A percentile compares a stretch with the other conserved stretches of the same genome.
These are phyloP conservation scores for Poecile atricapillus DNA, from an alignment of 2,113 vertebrate genomes.

Conservation along the genomic window DNA sequence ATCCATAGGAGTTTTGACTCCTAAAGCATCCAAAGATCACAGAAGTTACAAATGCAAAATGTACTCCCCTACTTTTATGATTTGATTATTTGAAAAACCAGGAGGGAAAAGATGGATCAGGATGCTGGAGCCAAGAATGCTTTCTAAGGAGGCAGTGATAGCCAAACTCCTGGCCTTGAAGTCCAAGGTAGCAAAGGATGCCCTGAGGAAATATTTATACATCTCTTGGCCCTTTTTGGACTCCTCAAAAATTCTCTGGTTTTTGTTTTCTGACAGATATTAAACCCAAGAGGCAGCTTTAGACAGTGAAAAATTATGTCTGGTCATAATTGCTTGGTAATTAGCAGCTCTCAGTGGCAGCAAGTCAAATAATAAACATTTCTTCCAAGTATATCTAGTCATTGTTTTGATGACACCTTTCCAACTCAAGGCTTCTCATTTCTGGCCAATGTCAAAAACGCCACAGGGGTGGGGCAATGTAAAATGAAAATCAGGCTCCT, in stretches of 20 bases:
- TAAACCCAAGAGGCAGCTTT: conserved; percentile 12
- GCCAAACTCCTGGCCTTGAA: not conserved
- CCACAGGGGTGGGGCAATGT: not conserved
- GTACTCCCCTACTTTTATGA: not conserved
- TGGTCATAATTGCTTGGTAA: conserved; percentile 36
- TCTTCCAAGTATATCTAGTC: conserved; percentile 38
- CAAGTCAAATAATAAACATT: conserved; percentile 29
- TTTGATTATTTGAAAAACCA: conserved; percentile 37
- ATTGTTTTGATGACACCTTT: conserved; percentile 46
- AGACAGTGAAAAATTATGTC: not conserved
- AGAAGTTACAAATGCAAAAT: conserved; percentile 23
- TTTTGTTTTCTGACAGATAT: conserved; percentile 23
- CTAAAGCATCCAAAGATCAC: conserved; percentile 41
- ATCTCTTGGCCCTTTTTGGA: not conserved
- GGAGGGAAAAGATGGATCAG: conserved; percentile 17
- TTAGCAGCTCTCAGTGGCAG: not conserved
- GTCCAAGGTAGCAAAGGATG: conserved; percentile 14
- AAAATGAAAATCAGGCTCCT: not conserved
- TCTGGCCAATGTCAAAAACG: not conserved
- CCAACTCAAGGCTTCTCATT: not conserved
- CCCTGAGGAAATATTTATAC: conserved; percentile 14
- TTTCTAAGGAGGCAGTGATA: conserved; percentile 49
- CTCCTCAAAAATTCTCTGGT: not conserved
- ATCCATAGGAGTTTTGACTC: conserved; percentile 38
- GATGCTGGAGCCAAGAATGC: conserved; percentile 18